A percentile compares a stretch with the other conserved stretches of the same genome.
Conservation (phyloP, 1,140 invertebrate genomes). For the Bombus breviceps region DNA sequence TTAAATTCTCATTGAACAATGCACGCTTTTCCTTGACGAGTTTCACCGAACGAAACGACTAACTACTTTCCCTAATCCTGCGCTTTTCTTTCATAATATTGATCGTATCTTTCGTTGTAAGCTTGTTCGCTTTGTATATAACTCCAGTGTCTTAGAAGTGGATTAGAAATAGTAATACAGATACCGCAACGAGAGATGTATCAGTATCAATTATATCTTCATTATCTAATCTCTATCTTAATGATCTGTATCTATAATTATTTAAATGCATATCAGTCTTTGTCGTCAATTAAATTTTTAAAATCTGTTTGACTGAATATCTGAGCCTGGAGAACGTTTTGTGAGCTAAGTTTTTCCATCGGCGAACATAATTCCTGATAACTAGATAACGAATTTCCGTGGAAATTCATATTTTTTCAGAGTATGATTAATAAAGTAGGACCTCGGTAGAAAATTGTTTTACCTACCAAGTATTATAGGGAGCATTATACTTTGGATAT, state of each 20-base stretch:
- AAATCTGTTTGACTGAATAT: neutral
- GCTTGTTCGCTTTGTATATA: neutral
- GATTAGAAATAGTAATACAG: too few relatives aligned
- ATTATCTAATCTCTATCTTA: neutral
- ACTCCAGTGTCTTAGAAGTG: neutral
- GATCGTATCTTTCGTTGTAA: neutral
- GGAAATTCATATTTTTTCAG: too few relatives aligned
- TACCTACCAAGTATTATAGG: too few relatives aligned
- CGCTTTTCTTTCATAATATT: neutral
- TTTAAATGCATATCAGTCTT: neutral
- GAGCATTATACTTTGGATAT: too few relatives aligned
- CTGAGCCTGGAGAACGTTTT: too few relatives aligned
- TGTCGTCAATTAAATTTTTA: neutral
- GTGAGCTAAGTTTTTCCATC: neutral
- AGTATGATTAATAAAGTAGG: too few relatives aligned
- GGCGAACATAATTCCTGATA: neutral
- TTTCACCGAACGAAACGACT: constrained; percentile 37
- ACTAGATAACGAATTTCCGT: neutral
- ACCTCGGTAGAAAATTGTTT: too few relatives aligned
- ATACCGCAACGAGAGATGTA: too few relatives aligned
- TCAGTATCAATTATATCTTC: neutral
- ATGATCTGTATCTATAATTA: neutral
- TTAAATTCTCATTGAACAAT: constrained; percentile 58
- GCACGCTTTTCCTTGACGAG: constrained; percentile 30
- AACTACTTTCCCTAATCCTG: constrained; percentile 37